Evolutionary conservation across 2,797 vertebrate species (phyloP).

Genomic region (Miichthys miiuy): DNA sequence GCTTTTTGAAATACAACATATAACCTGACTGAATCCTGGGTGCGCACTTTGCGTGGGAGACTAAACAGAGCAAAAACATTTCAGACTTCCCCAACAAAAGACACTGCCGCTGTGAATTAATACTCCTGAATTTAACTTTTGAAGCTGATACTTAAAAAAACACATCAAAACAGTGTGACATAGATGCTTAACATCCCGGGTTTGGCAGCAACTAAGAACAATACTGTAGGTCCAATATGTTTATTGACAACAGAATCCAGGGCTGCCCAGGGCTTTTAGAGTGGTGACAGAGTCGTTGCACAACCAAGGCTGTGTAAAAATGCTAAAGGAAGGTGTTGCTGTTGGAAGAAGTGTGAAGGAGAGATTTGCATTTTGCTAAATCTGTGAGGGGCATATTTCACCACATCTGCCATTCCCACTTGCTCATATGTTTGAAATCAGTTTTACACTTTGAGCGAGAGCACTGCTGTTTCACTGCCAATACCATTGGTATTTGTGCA

Average conservation of each 20-base stretch:
- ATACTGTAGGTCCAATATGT: slow-evolving; percentile 22
- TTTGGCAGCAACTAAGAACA: slow-evolving; percentile 42
- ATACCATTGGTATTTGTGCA: slow-evolving; percentile 14
- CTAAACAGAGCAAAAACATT: slow-evolving; percentile 25
- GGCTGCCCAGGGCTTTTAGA: slow-evolving; percentile 17
- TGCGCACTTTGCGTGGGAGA: slow-evolving; percentile 19
- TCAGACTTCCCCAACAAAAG: slow-evolving; percentile 31
- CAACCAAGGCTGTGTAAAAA: slow-evolving; percentile 34
- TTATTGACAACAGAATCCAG: slow-evolving; percentile 38
- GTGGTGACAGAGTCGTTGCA: slow-evolving; percentile 10
- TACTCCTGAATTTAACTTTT: slow-evolving; percentile 11
- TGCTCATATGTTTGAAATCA: slow-evolving; percentile 51
- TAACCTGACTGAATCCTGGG: slow-evolving; percentile 21
- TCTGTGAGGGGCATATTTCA: slow-evolving; percentile 50
- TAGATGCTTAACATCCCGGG: slow-evolving; percentile 28
- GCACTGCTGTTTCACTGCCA: slow-evolving; percentile 24
- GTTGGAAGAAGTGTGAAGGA: slow-evolving; percentile 44
- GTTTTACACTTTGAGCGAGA: slow-evolving; percentile 43
- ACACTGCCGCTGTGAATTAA: neutral
- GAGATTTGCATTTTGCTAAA: slow-evolving; percentile 65
- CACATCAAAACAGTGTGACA: slow-evolving; percentile 39
- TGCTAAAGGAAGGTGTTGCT: slow-evolving; percentile 30
- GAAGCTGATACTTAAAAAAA: slow-evolving; percentile 19
- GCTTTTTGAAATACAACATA: slow-evolving; percentile 48
- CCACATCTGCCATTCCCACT: slow-evolving; percentile 55